Evolutionary conservation across 2,797 vertebrate genomes (phyloP).

Genomic region (Darevskia nairensis): DNA sequence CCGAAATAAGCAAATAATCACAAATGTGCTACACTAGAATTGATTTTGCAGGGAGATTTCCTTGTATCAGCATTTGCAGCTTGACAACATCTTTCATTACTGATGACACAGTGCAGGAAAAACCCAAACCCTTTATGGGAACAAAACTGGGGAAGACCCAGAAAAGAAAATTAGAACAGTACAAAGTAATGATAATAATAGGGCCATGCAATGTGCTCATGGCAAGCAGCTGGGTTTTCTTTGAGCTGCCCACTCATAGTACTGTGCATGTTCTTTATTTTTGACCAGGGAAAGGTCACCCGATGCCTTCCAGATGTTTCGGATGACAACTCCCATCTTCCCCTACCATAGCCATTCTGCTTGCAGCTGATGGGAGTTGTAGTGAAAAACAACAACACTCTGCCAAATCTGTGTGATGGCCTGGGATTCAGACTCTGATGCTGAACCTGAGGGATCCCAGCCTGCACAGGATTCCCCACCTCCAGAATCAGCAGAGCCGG

Average conservation of each 20-base stretch:
- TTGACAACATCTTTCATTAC: not conserved
- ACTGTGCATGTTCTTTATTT: no score
- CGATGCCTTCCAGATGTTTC: not conserved
- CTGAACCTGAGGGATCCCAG: no score
- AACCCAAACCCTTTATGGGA: constrained; percentile 4
- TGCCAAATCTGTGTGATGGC: no score
- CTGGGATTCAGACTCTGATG: no score
- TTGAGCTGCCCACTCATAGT: no score
- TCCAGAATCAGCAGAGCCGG: no score
- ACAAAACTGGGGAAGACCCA: not conserved
- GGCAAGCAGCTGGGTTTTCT: no score
- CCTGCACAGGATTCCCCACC: no score
- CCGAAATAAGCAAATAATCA: constrained; percentile 12
- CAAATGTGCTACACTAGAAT: constrained; percentile 14
- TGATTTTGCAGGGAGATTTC: constrained; percentile 24
- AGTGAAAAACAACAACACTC: no score
- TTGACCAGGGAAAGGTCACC: no score
- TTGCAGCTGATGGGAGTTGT: no score
- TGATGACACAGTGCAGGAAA: not conserved
- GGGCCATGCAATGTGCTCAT: not conserved
- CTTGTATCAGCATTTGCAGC: not conserved
- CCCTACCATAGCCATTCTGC: no score
- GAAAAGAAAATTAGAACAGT: not conserved
- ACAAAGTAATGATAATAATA: not conserved
- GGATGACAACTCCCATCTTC: not conserved